Evolutionary conservation across 1,140 invertebrate species (phyloP), one percentile per base, ranked within the genome.

Genomic region (Zelostemma sp.): DNA sequence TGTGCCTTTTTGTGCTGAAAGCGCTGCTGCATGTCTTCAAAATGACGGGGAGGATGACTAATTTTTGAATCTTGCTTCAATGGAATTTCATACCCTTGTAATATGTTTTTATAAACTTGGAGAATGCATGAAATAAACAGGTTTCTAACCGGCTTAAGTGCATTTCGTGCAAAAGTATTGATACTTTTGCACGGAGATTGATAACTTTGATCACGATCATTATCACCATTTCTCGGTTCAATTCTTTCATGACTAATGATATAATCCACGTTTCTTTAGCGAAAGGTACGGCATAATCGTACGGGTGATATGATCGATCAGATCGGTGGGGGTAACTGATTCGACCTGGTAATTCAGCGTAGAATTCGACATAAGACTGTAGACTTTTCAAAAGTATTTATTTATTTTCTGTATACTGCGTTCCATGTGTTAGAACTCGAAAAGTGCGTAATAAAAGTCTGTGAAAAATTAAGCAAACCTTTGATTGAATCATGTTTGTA

Each of bases 251-350:
- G 59, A 74, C 57, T 69, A 64, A 69, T 70, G 6, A 46, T 72
- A 50, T 76, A n/a, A n/a, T n/a, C n/a, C n/a, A 49, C 70, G 68
- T 75, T 76, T 77, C 72, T 70, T 60, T 77, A 77, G 75, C 56
- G 48, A 76, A 75, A 65, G n/a, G 45, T 35, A 74, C 55, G 47
- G 35, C 60, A 5, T 72, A 55, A 46, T 46, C 33, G 41, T 76
- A 67, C 67, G 72, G 55, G 46, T 47, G 60, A 73, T 55, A 25
- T 31, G 15, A 59, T 49, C 41, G 12, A 40, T 68, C 41, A 66
- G 53, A 48, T 73, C 40, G 54, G 47, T 59, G 46, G 60, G 43
- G 68, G 48, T 59, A 49, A 55, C 38, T 60, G 57, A 33, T 71
- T 73, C 35, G 18, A 49, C 43, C 28, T 58, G 47, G n/a, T 46